Percentiles rank a stretch among this genome's conserved stretches.
Conservation (phyloP, 2,888 invertebrate genomes). For the Limnephilus auricula region DNA sequence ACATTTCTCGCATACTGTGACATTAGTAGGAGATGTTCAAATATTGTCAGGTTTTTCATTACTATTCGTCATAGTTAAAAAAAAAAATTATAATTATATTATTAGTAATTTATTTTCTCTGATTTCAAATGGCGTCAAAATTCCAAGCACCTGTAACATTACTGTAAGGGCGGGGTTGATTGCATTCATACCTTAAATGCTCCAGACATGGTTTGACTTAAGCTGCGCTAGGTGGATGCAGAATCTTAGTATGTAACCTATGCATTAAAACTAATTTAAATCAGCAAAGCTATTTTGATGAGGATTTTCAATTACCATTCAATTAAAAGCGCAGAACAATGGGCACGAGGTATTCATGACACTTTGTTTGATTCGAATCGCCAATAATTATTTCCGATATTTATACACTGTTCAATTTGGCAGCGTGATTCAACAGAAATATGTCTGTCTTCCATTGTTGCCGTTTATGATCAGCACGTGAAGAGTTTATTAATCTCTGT, state of each 20-base stretch:
- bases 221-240: not conserved
- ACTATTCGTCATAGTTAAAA: too few relatives aligned
- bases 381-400: conserved; percentile 50
- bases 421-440: conserved; percentile 44
- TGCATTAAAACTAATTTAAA: not conserved
- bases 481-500: conserved; percentile 19
- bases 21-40: too few relatives aligned
- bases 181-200: not conserved
- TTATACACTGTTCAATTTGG: conserved; percentile 30
- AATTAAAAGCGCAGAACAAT: conserved; percentile 41
- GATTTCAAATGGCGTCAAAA: not conserved
- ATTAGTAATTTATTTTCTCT: not conserved
- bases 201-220: not conserved
- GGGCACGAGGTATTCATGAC: conserved; percentile 45
- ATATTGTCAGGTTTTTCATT: too few relatives aligned
- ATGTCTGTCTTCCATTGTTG: conserved; percentile 46
- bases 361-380: conserved; percentile 32
- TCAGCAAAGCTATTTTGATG: conserved; percentile 26
- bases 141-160: not conserved
- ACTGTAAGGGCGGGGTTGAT: not conserved
- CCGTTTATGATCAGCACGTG: conserved; percentile 31
- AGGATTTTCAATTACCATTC: conserved; percentile 23
- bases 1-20: too few relatives aligned
- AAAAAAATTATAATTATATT: not conserved
- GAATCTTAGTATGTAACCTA: not conserved